Evolutionary conservation across 2,113 vertebrate genomes (phyloP), one percentile per base, ranked within the genome.

Genomic region (Benitochromis conjunctus): DNA sequence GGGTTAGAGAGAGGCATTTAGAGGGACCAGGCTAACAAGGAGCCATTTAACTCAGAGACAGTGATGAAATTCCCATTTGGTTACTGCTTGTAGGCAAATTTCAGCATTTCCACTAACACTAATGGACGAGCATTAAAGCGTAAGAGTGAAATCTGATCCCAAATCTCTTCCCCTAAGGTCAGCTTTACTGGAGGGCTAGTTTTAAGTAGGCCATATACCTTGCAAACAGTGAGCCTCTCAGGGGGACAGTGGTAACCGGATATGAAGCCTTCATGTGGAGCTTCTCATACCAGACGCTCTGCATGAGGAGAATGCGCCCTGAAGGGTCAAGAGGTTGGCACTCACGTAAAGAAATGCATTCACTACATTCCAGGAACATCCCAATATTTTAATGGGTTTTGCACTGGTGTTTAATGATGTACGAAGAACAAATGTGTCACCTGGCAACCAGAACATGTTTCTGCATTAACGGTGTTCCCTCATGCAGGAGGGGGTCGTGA

Each of bases 101-200:
- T 90, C 19, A 76, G 10, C 79, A 60, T 87, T 92, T 81, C 43
- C 41, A 57, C 62, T 41, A 41, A 66, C 71, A 41, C 85, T 92
- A 90, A 92, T 91, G 88, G 80, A 26, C 36, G 21, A 57, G 57
- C 85, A 91, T 91, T 90, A 89, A 85, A 86, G 89, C 4, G 26
- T 71, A 82, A 83, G 53, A 83, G 80, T 41, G 87, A 86, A 83
- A 94, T 83, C 29, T 57, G 84, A 93, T 87, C 21, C 38, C 1
- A 19, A 34, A 69, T 86, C 77, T 90, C 19, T 74, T 80, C 54
- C 77, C 82, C 83, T 86, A 48, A 84, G 34, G 82, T 74, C 77
- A 12, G 6, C 77, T 85, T 81, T 31, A 43, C 56, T 54, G 48
- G 16, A 76, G 46, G 1, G 71, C 46, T 53, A 76, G 26, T 76